Conservation (phyloP, 2,797 vertebrate species). For the Gila robusta region DNA sequence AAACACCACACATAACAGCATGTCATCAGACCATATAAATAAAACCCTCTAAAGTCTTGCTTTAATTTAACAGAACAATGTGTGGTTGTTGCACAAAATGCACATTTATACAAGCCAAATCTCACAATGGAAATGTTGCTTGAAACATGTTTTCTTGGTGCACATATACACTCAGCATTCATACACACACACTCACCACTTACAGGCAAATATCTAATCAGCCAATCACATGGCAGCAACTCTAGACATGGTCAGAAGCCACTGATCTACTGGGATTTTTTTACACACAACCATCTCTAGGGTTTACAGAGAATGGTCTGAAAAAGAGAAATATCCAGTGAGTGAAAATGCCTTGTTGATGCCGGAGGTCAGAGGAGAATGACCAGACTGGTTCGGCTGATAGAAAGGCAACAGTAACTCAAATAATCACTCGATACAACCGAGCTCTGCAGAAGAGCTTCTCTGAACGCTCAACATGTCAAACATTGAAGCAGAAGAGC, state of each 20-base stretch:
- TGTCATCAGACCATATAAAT: background rate
- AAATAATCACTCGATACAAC: no score
- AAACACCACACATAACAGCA: conserved; percentile 23
- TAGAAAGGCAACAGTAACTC: no score
- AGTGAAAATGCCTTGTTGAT: conserved; percentile 52
- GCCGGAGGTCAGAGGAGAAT: conserved; percentile 55
- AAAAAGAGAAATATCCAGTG: background rate
- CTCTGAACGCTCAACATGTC: no score
- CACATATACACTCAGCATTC: no score
- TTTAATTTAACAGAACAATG: background rate
- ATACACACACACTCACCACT: no score
- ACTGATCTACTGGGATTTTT: no score
- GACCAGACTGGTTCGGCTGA: background rate
- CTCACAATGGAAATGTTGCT: no score
- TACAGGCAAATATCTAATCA: background rate
- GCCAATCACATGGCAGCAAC: background rate
- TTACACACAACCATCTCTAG: background rate
- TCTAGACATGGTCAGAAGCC: no score
- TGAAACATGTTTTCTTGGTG: no score
- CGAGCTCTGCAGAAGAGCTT: no score
- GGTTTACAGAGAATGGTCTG: background rate
- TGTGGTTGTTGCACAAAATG: background rate
- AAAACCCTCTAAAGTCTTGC: background rate
- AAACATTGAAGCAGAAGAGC: no score
- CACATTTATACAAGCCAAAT: background rate